Evolutionary conservation across 2,888 invertebrate genomes (phyloP).

Genomic region (Drosophila leonis): DNA sequence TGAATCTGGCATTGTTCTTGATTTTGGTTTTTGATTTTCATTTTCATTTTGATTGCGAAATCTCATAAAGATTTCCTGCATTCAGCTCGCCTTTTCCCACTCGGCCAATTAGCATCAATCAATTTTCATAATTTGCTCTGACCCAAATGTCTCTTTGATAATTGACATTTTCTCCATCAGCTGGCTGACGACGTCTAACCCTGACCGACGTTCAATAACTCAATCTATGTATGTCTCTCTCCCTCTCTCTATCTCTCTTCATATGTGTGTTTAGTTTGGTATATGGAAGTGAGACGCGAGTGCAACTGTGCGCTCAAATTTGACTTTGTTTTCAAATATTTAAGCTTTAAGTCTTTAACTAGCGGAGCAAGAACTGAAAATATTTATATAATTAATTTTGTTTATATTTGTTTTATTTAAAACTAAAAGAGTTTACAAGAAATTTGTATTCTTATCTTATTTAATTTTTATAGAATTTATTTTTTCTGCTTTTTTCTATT

Average conservation of each 20-base stretch:
- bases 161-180: conserved; percentile 37
- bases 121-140: conserved; percentile 50
- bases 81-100: no score
- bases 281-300: neutral
- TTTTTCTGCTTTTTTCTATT: neutral
- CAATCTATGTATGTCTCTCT: neutral
- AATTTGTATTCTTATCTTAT: neutral
- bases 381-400: neutral
- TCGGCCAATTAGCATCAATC: conserved; percentile 10
- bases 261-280: no score
- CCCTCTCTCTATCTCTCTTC: no score
- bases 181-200: conserved; percentile 30
- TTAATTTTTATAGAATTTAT: neutral
- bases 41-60: neutral
- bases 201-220: conserved; percentile 19
- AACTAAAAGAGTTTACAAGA: neutral
- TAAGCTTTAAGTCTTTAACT: neutral
- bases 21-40: no score
- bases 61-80: neutral
- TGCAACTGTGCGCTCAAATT: neutral
- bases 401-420: neutral
- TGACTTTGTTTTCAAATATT: neutral
- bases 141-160: conserved; percentile 35
- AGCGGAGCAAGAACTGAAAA: neutral
- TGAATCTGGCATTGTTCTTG: neutral